Conservation (phyloP, 1,140 invertebrate species). For the Nasonia giraulti region DNA sequence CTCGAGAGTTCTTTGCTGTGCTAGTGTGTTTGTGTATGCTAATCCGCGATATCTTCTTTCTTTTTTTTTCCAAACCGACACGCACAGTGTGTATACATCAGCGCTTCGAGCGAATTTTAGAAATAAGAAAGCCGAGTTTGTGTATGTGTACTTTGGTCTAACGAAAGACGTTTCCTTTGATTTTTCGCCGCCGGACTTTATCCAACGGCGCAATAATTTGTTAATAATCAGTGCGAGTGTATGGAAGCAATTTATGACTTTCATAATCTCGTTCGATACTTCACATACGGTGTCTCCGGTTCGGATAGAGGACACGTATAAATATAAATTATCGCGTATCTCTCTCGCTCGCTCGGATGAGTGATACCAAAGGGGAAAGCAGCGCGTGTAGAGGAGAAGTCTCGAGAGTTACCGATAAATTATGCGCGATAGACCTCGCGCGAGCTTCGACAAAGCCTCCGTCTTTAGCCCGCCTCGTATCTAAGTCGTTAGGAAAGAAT, state of each 20-base stretch:
- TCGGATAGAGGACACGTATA: neutral
- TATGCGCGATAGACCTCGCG: neutral
- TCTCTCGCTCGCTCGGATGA: neutral
- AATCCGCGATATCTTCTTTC: neutral
- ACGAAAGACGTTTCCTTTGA: neutral
- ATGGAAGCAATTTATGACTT: neutral
- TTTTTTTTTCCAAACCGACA: neutral
- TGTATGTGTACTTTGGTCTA: neutral
- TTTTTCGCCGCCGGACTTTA: no score
- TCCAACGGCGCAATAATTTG: neutral
- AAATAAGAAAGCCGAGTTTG: neutral
- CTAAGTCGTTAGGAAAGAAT: conserved; percentile 38
- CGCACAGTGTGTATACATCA: neutral
- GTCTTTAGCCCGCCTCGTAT: conserved; percentile 1
- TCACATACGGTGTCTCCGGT: neutral
- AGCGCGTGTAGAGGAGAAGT: neutral
- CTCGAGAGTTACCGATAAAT: conserved; percentile 29
- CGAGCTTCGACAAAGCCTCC: neutral
- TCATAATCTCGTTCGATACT: neutral
- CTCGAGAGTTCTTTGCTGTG: neutral
- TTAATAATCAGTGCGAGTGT: no score
- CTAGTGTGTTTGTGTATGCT: conserved; percentile 28
- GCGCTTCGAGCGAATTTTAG: neutral
- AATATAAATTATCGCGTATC: conserved; percentile 5
- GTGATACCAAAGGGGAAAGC: conserved; percentile 22